Evolutionary conservation across 2,888 invertebrate species (phyloP), one percentile per base, ranked within the genome.

Genomic region (Acronicta alni): DNA sequence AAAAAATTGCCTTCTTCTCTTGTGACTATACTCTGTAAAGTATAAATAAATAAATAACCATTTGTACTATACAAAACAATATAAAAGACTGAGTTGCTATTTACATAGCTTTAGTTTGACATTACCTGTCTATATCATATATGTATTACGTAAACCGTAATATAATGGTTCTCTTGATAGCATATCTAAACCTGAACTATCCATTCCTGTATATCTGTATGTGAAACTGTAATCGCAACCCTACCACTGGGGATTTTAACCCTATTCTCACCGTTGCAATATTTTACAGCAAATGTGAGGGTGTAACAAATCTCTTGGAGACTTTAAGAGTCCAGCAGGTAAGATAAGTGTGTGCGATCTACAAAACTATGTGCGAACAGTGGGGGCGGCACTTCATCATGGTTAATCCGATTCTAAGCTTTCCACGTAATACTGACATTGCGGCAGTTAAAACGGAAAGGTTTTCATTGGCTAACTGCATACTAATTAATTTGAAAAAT

Each of bases 311-410:
- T 76, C 74, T 66, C 58, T 47, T 38, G 16, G 39, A 51, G 66
- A 71, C 65, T 75, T 71, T 64, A 71, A 73, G 59, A 63, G 57
- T 67, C 71, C 55, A 59, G 73, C 45, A 60, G 65, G 67, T 65
- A 55, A 68, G 71, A 71, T 68, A 71, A 68, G 64, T 64, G 67
- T 47, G 48, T 48, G 46, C 57, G 41, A 62, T 48, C 43, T 58
- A 66, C 59, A 60, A 51, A 73, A 75, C 57, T 67, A 67, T 48
- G 44, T 37, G 39, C 35, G 55, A 55, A 48, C 46, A 61, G 54
- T 58, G 16, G 60, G 62, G 55, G 41, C 48, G 48, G 45, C 39
- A 53, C 49, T 73, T 57, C 49, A 57, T 74, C 72, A 73, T 62
- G 26, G 37, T 57, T 74, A 67, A 64, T 67, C 64, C 47, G 62